Evolutionary conservation across 2,113 vertebrate genomes (phyloP), one percentile per base, ranked within the genome.

Genomic region (Plecotus auritus): DNA sequence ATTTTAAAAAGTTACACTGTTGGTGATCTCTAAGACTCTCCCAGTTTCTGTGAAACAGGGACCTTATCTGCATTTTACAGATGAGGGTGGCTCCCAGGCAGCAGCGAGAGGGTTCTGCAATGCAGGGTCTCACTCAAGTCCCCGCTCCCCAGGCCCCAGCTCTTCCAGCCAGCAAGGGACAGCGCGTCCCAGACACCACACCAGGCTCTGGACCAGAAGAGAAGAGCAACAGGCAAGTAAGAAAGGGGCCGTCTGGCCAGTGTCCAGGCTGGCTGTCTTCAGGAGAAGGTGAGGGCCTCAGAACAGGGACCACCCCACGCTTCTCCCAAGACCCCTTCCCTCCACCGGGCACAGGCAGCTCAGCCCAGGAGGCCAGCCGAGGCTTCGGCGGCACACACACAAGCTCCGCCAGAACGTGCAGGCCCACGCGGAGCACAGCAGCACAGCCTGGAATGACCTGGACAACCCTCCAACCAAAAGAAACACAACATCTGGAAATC

Each of bases 401-500:
- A 37, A 14, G 42, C 80, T 76, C 64, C 18, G n/a, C 59, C 66
- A 90, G 28, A 49, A 37, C 42, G 22, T 7, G 14, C 56, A 61
- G 32, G 47, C 32, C 37, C 51, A 47, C 7, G 0, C 7, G 11
- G 18, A 88, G 32, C 80, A 78, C 64, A 59, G 73, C 47, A 8
- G 18, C 40, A 9, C 54, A 64, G 83, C 32, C 76, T n/a, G 20
- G 56, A 22, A 13, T 32, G 80, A 64, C 37, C 80, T 22, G 37
- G 80, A 45, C 28, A 20, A 23, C 73, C 69, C 7, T 66, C 64
- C 74, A 32, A 49, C 82, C 45, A 22, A 66, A 74, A n/a, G 45
- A 14, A 80, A 40, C 22, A 77, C 14, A 26, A 70, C 93, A 94
- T 64, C 69, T 95, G 94, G 61, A 94, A 83, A 67, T 56, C 59